A percentile compares a stretch with the other conserved stretches of the same genome.
Conservation (phyloP, 2,797 vertebrate genomes). For the Esox masquinongy region DNA sequence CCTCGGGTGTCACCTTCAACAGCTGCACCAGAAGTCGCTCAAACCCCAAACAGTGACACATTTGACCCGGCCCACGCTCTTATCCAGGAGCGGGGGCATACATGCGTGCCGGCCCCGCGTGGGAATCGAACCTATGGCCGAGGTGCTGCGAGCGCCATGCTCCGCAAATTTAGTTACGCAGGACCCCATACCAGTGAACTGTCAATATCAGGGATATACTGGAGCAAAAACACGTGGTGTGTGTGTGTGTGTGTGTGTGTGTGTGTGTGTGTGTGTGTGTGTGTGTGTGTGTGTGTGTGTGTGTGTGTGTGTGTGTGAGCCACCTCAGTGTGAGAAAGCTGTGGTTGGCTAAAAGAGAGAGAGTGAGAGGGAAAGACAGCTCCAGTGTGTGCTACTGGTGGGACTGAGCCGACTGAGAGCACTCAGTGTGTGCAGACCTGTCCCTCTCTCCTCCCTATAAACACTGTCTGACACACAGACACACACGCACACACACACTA, state of each 20-base stretch:
- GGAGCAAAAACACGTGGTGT: constrained; percentile 3
- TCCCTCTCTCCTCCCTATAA: constrained; percentile 18
- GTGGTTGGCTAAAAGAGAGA: constrained; percentile 45
- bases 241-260: constrained; percentile 2
- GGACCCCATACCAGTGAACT: background rate
- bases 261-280: constrained; percentile 2
- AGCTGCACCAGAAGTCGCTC: background rate
- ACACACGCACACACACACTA: constrained; percentile 18
- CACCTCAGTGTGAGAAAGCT: constrained; percentile 58
- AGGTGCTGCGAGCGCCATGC: no score
- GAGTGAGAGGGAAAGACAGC: constrained; percentile 30
- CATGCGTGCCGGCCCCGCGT: no score
- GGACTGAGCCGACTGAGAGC: constrained; percentile 23
- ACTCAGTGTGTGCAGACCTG: constrained; percentile 15
- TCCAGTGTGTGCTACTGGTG: constrained; percentile 40
- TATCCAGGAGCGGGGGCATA: no score
- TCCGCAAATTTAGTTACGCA: no score
- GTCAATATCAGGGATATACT: background rate
- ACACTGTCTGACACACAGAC: constrained; percentile 16
- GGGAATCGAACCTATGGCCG: no score
- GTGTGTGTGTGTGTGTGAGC: constrained; percentile 12
- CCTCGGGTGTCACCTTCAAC: background rate
- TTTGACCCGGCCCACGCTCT: no score
- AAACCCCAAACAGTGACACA: background rate
- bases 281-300: constrained; percentile 6